Percentiles rank a stretch among this genome's conserved stretches.
phyloP scores from a whole-genome alignment of 2,888 invertebrate species.

The Tetragonula carbonaria region DNA sequence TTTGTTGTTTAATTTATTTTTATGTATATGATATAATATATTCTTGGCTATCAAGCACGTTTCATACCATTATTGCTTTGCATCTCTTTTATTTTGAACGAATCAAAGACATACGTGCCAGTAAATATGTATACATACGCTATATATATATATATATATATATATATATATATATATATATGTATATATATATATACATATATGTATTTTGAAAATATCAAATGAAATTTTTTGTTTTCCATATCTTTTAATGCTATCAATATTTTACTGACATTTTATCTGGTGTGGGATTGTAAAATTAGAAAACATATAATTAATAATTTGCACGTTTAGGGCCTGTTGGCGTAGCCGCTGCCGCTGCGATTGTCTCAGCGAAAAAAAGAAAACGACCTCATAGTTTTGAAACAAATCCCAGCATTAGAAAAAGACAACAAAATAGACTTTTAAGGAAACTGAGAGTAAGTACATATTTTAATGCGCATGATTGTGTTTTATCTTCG shows the following conservation, averaged over 20 bases:
- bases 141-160: neutral
- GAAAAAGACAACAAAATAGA: constrained; percentile 97
- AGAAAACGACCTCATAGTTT: constrained; percentile 97
- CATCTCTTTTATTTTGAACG: constrained; percentile 61
- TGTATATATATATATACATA: neutral
- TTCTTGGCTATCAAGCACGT: constrained; percentile 58
- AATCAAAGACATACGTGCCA: constrained; percentile 53
- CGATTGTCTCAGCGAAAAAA: constrained; percentile 97
- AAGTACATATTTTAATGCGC: constrained; percentile 77
- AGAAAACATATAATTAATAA: constrained; percentile 49
- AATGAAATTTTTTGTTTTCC: neutral
- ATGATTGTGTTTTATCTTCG: neutral
- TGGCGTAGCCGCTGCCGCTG: constrained; percentile 98
- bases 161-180: neutral
- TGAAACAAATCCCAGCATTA: constrained; percentile 98
- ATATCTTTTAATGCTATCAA: neutral
- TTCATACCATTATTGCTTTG: constrained; percentile 65
- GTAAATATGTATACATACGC: constrained; percentile 34
- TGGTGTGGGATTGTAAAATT: constrained; percentile 16
- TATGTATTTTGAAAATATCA: neutral
- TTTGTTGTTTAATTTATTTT: neutral
- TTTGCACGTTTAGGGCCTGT: constrained; percentile 89
- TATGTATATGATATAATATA: constrained; percentile 23
- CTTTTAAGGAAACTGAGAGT: constrained; percentile 93
- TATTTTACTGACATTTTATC: constrained; percentile 53